Evolutionary conservation across 1,140 invertebrate species (phyloP), one percentile per base, ranked within the genome.

Genomic region (Psilanteris sp.): DNA sequence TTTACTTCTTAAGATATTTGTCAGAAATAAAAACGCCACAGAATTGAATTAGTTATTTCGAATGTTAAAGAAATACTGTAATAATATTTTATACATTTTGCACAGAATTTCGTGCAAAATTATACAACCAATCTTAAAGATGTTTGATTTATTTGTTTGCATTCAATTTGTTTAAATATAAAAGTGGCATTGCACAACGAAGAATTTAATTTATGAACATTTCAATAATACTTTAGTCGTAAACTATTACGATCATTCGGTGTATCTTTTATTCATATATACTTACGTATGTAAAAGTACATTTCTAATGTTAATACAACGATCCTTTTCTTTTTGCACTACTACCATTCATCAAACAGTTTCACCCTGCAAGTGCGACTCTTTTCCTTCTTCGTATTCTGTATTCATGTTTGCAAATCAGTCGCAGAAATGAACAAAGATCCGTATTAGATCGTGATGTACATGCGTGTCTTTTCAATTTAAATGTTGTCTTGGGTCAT

Each of bases 201-300:
- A 34, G 22, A 26, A 16, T 41, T 15, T 67, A 44, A 67, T 46
- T 44, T 46, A 66, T 26, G 46, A 36, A 46, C 39, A 27, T 22
- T 46, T 29, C 24, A 29, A 7, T 6, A n/a, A 26, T 15, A 1
- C 48, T 8, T n/a, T 6, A 22, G 36, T 55, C 39, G 31, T 55
- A 48, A 41, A 50, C 27, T 57, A 41, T 57, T 50, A 41, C 44
- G 66, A 52, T 43, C 44, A 34, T 29, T 18, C 15, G 18, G 14
- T 0, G 29, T 24, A 67, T 67, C 62, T 55, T 67, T 67, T 67
- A 67, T 68, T 50, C 64, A 68, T 57, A 6, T 34, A 50, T 39
- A n/a, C n/a, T 57, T 57, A 50, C n/a, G n/a, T 18, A 50, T 70
- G 52, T 41, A 70, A 43, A 43, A 50, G 22, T 43, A 44, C 44